Evolutionary conservation across 92 coral and sea anemone genomes (phyloP).

Genomic region (Phenganax subtilis): DNA sequence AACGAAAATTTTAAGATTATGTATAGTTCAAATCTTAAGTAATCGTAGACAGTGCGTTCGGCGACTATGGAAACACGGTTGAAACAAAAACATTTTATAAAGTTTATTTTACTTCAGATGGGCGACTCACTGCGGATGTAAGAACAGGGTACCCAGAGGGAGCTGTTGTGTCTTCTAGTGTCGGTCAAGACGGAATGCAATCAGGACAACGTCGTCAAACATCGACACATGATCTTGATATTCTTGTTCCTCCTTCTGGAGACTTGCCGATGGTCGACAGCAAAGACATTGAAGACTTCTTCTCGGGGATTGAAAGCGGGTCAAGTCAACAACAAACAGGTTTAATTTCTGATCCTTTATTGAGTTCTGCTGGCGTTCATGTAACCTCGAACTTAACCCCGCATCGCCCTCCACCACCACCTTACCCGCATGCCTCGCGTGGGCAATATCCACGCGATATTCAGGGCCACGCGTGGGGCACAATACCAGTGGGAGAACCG

Average conservation of each 20-base stretch:
- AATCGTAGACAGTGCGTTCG: too few relatives aligned
- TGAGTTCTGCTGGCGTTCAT: conserved; percentile 57
- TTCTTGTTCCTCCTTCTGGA: conserved; percentile 64
- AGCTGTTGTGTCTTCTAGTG: conserved; percentile 1
- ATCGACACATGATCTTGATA: conserved; percentile 66
- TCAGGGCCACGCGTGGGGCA: conserved; percentile 35
- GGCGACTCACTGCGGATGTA: not conserved
- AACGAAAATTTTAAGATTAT: too few relatives aligned
- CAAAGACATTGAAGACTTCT: conserved; percentile 92
- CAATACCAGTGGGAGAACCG: conserved; percentile 46
- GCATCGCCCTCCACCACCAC: conserved; percentile 43
- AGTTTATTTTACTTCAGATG: not conserved
- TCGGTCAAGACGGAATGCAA: conserved; percentile 7
- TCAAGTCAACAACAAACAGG: conserved; percentile 57
- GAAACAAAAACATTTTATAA: not conserved
- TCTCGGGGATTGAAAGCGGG: conserved; percentile 84
- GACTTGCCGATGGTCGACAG: conserved; percentile 90
- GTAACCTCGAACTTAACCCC: conserved; percentile 33
- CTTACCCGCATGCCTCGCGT: conserved; percentile 31
- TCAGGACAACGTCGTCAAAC: conserved; percentile 54
- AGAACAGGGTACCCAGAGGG: not conserved
- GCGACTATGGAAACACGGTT: too few relatives aligned
- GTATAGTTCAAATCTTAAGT: too few relatives aligned
- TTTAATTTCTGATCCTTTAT: conserved; percentile 35
- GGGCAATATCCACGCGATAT: conserved; percentile 18